Evolutionary conservation across 2,797 vertebrate species (phyloP).

Genomic region (Gallinago nigripennis): DNA sequence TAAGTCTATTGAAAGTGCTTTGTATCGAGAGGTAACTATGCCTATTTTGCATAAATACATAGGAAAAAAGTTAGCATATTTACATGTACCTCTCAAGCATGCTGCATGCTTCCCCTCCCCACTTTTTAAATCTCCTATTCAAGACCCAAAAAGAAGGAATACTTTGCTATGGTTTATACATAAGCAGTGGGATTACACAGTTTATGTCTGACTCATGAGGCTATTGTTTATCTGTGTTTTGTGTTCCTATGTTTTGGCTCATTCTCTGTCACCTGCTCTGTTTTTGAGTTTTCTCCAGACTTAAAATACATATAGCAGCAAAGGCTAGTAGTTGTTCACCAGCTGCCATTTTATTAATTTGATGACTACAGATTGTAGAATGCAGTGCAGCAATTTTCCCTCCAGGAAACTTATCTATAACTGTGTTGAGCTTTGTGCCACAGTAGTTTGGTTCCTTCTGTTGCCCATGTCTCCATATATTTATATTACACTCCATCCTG

Average conservation of each 20-base stretch:
- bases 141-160: neutral
- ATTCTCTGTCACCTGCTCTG: neutral
- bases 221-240: neutral
- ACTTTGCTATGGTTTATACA: neutral
- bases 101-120: neutral
- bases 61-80: neutral
- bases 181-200: neutral
- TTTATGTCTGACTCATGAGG: neutral
- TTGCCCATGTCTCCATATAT: neutral
- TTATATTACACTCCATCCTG: neutral
- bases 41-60: neutral
- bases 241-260: neutral
- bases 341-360: neutral
- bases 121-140: neutral
- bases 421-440: neutral
- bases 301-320: neutral
- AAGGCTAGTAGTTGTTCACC: neutral
- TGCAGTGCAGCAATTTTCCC: neutral
- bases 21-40: constrained; percentile 80
- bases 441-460: neutral
- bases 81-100: neutral
- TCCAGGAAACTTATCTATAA: neutral
- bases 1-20: constrained; percentile 76
- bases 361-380: neutral
- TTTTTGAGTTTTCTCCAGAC: neutral